phyloP scores from a whole-genome alignment of 2,113 vertebrate genomes.

The Nycticryphes semicollaris region DNA sequence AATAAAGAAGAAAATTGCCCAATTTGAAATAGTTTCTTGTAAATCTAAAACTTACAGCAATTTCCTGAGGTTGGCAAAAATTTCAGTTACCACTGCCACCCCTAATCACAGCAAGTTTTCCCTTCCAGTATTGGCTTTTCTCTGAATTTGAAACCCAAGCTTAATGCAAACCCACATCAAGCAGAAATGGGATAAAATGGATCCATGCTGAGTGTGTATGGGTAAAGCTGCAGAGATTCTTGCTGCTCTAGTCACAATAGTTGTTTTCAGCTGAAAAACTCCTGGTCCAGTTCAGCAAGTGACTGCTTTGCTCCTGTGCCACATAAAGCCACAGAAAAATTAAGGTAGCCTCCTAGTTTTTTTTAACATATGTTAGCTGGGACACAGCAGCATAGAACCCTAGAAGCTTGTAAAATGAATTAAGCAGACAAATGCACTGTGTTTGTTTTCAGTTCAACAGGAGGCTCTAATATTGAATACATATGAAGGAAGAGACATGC shows the following conservation, averaged over 20 bases:
- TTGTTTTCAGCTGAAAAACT: not conserved
- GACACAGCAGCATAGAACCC: not conserved
- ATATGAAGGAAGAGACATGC: constrained; percentile 39
- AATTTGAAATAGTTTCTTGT: not conserved
- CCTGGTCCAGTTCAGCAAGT: not conserved
- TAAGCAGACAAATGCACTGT: constrained; percentile 36
- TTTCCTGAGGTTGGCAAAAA: not conserved
- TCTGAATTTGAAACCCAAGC: constrained; percentile 39
- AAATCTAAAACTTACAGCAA: not conserved
- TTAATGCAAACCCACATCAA: constrained; percentile 58
- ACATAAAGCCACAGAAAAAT: not conserved
- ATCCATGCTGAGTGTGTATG: not conserved
- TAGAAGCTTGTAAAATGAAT: constrained; percentile 43
- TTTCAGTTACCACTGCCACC: not conserved
- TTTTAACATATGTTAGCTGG: not conserved
- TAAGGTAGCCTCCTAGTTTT: not conserved
- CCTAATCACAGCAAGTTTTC: constrained; percentile 13
- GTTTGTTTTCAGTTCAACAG: constrained; percentile 50
- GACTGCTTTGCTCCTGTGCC: not conserved
- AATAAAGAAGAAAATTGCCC: not conserved
- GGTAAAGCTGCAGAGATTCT: constrained; percentile 11
- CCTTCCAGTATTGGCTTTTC: constrained; percentile 2
- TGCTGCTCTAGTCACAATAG: constrained; percentile 18
- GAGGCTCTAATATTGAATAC: constrained; percentile 55
- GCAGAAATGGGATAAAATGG: not conserved